These are phyloP conservation scores for Nesospiza acunhae DNA, from an alignment of 2,113 vertebrate genomes.

Conservation along the genomic window DNA sequence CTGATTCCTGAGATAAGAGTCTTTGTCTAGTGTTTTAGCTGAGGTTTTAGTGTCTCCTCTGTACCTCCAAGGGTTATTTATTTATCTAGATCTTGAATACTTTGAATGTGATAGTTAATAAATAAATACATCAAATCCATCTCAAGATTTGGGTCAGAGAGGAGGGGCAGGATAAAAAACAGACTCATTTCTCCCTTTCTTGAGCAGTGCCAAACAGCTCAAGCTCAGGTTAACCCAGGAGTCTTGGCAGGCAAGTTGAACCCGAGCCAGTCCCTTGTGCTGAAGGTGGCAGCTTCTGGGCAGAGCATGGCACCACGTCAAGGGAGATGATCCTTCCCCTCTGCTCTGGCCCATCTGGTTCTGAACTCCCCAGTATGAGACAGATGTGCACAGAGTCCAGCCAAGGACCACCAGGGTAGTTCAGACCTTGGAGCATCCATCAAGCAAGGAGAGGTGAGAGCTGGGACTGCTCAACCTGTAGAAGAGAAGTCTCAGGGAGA, in stretches of 20 bases:
- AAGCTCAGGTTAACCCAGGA: neutral
- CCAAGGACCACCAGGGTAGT: neutral
- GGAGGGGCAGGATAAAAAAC: neutral
- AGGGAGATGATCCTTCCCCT: neutral
- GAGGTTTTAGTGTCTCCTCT: neutral
- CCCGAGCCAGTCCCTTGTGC: neutral
- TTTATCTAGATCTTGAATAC: neutral
- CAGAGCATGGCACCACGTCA: neutral
- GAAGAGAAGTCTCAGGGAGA: neutral
- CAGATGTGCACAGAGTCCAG: neutral
- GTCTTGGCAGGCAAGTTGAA: neutral
- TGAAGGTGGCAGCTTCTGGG: neutral
- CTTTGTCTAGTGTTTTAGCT: neutral
- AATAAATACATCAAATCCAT: neutral
- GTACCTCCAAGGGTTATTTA: neutral
- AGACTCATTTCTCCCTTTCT: neutral
- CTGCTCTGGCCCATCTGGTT: neutral
- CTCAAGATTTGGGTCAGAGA: neutral
- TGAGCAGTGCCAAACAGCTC: neutral
- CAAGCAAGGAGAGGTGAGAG: neutral
- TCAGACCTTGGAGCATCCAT: neutral
- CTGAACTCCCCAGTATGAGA: neutral
- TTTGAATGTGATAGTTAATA: neutral
- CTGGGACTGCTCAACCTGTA: neutral
- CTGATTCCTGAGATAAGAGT: neutral